Evolutionary conservation across 2,888 invertebrate genomes (phyloP), one percentile per base, ranked within the genome.

Genomic region (Drosophila atroscutellata): DNA sequence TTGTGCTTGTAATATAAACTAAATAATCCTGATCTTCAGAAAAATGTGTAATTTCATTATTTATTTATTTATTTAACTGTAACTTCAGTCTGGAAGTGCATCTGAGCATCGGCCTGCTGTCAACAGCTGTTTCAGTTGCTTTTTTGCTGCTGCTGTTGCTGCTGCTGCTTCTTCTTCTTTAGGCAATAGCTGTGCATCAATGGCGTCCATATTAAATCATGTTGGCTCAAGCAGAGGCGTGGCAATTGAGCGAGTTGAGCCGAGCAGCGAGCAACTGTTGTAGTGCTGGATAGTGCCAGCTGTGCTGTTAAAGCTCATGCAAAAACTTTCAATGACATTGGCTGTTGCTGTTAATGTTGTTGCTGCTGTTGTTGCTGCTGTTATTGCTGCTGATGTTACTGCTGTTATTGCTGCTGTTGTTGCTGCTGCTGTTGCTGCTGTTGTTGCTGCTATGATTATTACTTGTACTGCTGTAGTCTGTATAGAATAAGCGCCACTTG

Each of bases 261-360:
- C 24, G 52, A 15, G 34, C 49, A 55, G 52, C 42, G 26, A 26
- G 54, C 51, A 32, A 50, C 49, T 15, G 51, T 42, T 59, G 34
- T 47, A 20, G 72, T 28, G 13, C 15, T 20, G 55, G 24, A 30
- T 50, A 52, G 51, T 56, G 32, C 24, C 63, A 69, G 64, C 73
- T 52, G 76, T 63, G 66, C 20, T 57, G 67, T 47, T 28, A 42
- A 55, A 49, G 67, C 76, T 70, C 73, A 76, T 76, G 76, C 77
- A 72, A 86, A 86, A 83, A 86, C 87, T 83, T 83, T 86, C 87
- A 83, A 77, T 86, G 81, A 71, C 81, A 62, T 70, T 80, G 62
- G 60, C 55, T 50, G 64, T 37, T 39, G 42, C 28, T 68, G 28
- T 11, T 50, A 6, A n/a, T 81, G 26, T 26, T 26, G 50, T 67